Evolutionary conservation across 2,797 vertebrate species (phyloP).

Genomic region (Gallirallus australis): DNA sequence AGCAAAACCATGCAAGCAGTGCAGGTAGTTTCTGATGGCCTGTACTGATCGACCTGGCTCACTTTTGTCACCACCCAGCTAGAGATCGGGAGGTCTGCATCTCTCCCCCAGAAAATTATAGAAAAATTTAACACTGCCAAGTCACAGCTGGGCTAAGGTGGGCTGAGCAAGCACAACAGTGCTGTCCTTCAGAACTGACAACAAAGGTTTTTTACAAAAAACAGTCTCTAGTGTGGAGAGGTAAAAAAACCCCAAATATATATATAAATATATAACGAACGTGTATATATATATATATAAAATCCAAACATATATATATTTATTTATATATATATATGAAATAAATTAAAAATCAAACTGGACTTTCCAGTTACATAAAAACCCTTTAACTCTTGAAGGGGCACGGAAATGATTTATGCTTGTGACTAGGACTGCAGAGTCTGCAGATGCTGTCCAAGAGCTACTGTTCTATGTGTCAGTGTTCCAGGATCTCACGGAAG

Average conservation of each 20-base stretch:
- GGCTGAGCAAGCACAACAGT: neutral
- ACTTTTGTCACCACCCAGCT: neutral
- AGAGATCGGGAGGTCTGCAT: neutral
- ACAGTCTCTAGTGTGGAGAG: accelerated
- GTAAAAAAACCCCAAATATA: neutral
- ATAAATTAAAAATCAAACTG: too few relatives aligned
- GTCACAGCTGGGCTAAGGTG: neutral
- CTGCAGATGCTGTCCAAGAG: neutral
- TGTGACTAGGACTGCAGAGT: neutral
- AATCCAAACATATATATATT: neutral
- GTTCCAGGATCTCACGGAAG: neutral
- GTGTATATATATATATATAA: neutral
- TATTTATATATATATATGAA: too few relatives aligned
- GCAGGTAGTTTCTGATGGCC: neutral
- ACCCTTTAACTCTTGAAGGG: neutral
- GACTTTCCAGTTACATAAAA: neutral
- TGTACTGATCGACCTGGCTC: neutral
- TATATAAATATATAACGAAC: neutral
- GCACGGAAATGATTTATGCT: neutral
- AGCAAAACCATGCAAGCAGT: neutral
- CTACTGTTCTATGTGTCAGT: neutral
- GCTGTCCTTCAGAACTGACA: neutral
- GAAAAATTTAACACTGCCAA: neutral
- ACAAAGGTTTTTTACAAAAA: neutral
- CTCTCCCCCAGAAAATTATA: neutral